Percentiles rank a stretch among this genome's conserved stretches.
Conservation (phyloP, 2,113 vertebrate species). For the Oryzias woworae region DNA sequence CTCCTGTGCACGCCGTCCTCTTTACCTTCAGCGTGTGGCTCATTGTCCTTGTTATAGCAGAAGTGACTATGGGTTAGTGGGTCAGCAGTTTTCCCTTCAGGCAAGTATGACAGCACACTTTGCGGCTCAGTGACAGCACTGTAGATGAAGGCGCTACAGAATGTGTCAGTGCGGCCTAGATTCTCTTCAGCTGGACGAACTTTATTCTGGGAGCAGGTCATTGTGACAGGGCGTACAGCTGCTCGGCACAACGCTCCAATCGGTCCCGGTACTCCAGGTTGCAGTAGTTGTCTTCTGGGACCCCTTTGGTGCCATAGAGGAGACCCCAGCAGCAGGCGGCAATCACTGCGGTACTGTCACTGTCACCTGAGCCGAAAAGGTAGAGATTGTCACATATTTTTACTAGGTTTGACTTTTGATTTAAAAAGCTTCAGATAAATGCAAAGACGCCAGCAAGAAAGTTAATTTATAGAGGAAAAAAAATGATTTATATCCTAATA, state of each 20-base stretch:
- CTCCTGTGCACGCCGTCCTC: conserved; percentile 4
- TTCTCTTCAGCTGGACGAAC: not conserved
- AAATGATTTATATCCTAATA: too few relatives aligned
- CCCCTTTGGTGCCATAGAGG: conserved; percentile 68
- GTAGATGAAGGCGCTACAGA: conserved; percentile 22
- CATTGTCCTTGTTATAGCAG: conserved; percentile 19
- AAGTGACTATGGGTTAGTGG: conserved; percentile 42
- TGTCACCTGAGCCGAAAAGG: conserved; percentile 73
- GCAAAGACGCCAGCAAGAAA: too few relatives aligned
- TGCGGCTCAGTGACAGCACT: conserved; percentile 16
- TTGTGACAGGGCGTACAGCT: conserved; percentile 64
- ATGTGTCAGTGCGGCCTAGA: conserved; percentile 22
- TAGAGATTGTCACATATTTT: not conserved
- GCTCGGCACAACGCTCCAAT: conserved; percentile 53
- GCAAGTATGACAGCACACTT: conserved; percentile 18
- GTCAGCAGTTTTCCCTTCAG: conserved; percentile 35
- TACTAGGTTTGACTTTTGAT: too few relatives aligned
- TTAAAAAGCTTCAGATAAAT: too few relatives aligned
- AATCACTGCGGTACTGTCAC: conserved; percentile 82
- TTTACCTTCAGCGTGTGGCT: not conserved
- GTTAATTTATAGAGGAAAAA: too few relatives aligned
- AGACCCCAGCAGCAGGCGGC: conserved; percentile 83
- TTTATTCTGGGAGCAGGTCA: not conserved
- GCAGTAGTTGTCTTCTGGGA: conserved; percentile 75
- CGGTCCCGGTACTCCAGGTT: conserved; percentile 79